phyloP scores from a whole-genome alignment of 2,113 vertebrate species.

The Cyprinus carpio region DNA sequence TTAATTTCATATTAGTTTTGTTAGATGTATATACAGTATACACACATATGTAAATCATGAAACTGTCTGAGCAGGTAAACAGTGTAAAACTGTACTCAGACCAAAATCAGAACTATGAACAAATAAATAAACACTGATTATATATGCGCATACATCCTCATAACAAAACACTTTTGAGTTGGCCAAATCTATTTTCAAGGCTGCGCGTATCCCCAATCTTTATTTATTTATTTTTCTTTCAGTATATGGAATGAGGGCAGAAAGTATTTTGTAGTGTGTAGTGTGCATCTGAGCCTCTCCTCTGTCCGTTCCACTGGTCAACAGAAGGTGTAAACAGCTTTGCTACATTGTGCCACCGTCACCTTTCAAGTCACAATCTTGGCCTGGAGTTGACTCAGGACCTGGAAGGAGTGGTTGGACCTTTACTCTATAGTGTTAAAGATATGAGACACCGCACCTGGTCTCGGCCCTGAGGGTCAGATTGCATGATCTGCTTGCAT shows the following conservation, averaged over 20 bases:
- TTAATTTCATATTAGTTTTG: background rate
- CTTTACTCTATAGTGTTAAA: conserved; percentile 45
- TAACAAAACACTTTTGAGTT: background rate
- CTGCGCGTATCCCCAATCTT: background rate
- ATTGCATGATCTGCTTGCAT: conserved; percentile 52
- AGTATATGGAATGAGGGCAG: background rate
- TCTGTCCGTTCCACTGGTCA: background rate
- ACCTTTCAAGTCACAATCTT: background rate
- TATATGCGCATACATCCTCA: background rate
- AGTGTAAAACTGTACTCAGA: background rate
- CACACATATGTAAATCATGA: background rate
- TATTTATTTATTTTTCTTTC: too few species aligned
- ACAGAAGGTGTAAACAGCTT: conserved; percentile 12
- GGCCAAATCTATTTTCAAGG: background rate
- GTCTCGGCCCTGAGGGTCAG: conserved; percentile 56
- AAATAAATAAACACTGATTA: background rate
- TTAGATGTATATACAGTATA: background rate
- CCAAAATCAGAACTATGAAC: background rate
- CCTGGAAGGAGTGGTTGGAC: background rate
- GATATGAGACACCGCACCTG: conserved; percentile 60
- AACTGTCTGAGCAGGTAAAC: background rate
- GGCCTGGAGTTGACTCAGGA: background rate
- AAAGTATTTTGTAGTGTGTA: background rate
- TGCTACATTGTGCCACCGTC: background rate
- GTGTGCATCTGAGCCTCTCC: background rate